A percentile compares a stretch with the other conserved stretches of the same genome.
phyloP scores from a whole-genome alignment of 1,140 invertebrate genomes.

The Drosophila punjabiensis region DNA sequence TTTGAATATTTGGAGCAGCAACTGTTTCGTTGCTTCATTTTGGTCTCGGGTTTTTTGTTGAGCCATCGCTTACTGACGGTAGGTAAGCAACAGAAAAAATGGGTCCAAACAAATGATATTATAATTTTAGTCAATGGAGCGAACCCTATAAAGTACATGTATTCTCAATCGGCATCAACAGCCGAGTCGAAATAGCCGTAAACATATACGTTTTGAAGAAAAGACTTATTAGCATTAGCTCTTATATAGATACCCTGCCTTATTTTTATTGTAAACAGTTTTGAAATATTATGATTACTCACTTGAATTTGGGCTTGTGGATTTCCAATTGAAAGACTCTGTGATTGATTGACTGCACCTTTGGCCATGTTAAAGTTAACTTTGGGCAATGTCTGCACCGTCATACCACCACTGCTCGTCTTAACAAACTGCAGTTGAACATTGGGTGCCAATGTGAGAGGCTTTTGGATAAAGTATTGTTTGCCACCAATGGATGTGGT shows the following conservation, averaged over 20 bases:
- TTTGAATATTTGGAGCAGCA: too few relatives aligned
- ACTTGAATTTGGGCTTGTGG: slow-evolving; percentile 83
- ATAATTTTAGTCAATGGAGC: too few relatives aligned
- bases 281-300: background rate
- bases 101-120: too few relatives aligned
- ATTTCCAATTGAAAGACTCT: slow-evolving; percentile 43
- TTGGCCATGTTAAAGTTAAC: slow-evolving; percentile 79
- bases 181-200: background rate
- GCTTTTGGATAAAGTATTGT: slow-evolving; percentile 83
- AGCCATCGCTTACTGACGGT: too few relatives aligned
- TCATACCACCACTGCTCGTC: slow-evolving; percentile 76
- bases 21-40: too few relatives aligned
- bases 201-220: background rate
- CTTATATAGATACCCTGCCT: background rate
- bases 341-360: slow-evolving; percentile 45
- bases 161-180: too few relatives aligned
- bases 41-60: too few relatives aligned
- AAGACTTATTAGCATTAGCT: background rate
- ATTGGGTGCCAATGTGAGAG: slow-evolving; percentile 71
- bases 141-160: too few relatives aligned
- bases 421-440: slow-evolving; percentile 83
- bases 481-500: slow-evolving; percentile 75
- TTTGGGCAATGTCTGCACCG: slow-evolving; percentile 79
- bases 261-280: background rate
- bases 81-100: too few relatives aligned